Conservation (phyloP, 2,113 vertebrate species). For the Gymnocephalus cernua region DNA sequence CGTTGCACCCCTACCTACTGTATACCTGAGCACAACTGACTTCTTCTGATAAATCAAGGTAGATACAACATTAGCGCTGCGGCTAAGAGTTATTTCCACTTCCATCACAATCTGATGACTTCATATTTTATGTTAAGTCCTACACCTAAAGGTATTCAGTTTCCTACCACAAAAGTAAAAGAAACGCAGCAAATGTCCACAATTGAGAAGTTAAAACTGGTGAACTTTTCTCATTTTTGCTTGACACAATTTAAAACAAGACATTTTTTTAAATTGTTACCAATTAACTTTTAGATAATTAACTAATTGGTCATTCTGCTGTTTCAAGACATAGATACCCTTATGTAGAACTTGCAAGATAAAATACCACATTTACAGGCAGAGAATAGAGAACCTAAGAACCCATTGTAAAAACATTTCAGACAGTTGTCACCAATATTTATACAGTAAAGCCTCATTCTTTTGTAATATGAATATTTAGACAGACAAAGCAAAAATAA, state of each 20-base stretch:
- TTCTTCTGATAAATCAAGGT: background rate
- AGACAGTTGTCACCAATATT: background rate
- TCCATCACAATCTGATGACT: background rate
- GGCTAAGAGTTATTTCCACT: background rate
- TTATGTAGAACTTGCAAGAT: background rate
- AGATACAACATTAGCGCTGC: background rate
- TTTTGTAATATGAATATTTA: background rate
- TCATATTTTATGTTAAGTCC: background rate
- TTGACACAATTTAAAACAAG: background rate
- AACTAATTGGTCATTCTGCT: background rate
- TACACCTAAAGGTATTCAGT: background rate
- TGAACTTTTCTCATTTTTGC: background rate
- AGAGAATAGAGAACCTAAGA: background rate
- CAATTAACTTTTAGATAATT: background rate
- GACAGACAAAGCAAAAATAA: background rate
- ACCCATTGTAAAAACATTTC: background rate
- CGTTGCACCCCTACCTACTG: background rate
- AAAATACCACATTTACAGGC: background rate
- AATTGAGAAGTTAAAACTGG: background rate
- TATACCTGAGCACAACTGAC: background rate
- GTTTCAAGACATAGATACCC: too few relatives aligned
- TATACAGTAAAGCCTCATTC: background rate
- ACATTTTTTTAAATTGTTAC: too few relatives aligned
- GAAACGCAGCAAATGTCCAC: background rate
- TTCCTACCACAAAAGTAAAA: background rate